Base-by-base conservation (phyloP, 2,797 vertebrate species). In the Meriones psammophilus region DNA sequence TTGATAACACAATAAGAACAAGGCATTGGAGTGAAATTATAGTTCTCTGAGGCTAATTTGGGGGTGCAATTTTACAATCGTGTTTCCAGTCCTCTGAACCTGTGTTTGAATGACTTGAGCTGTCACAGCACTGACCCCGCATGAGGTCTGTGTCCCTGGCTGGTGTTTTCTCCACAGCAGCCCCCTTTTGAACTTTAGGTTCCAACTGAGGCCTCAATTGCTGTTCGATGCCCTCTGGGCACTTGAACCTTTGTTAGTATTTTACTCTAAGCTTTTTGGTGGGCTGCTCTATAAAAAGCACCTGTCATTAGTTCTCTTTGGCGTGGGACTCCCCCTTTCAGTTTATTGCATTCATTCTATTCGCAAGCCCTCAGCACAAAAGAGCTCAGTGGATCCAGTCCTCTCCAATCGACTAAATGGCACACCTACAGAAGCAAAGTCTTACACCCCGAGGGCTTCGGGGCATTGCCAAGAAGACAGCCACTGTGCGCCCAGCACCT, bases 1-100 rank as follows among this genome's bases (percentile, higher is more conserved):
- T 81, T 88, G 64, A 77, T 69, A 91, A 71, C 50, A 92, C 76
- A 77, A 24, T 69, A 85, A 64, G 79, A 84, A 85, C 42, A 85
- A 77, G 90, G 80, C 94, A 91, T 76, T 36, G 20, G 54, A 66
- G 46, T 92, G 78, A 94, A 93, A 95, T 94, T 83, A 95, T 18
- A 94, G 73, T 74, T 89, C 76, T 96, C 77, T 30, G 60, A 85
- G 46, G 14, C 79, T 77, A 76, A 68, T 85, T 88, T 42, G 54
- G 26, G 18, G 66, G 18, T 88, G 4, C 46, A 74, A 68, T 88
- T 89, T 85, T 74, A 69, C 96, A 87, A 58, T 56, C 15, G 4
- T 12, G 42, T 74, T 94, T 92, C 64, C 33, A 71, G 85, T 62
- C 12, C 78, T 33, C 5, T 18, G 24, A 58, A 1, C 36, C 81